Evolutionary conservation across 2,113 vertebrate species (phyloP).

Genomic region (Microtus oregoni): DNA sequence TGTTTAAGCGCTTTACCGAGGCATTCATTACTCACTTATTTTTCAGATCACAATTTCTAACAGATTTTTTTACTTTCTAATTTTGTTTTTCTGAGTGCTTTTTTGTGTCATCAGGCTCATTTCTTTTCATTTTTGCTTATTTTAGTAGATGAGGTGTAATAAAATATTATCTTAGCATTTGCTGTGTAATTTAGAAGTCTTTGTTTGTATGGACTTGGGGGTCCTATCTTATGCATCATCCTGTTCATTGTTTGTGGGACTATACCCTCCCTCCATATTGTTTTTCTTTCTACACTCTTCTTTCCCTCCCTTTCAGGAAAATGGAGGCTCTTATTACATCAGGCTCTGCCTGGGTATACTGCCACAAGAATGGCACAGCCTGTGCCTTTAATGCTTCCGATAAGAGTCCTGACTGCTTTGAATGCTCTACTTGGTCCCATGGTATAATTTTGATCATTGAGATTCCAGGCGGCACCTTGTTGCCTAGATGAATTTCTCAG

Average conservation of each 20-base stretch:
- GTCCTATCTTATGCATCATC: constrained; percentile 50
- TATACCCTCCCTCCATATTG: constrained; percentile 57
- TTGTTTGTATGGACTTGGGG: constrained; percentile 54
- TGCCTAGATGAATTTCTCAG: constrained; percentile 65
- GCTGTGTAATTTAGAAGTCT: constrained; percentile 55
- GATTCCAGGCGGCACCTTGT: constrained; percentile 65
- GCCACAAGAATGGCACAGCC: constrained; percentile 54
- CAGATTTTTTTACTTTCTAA: constrained; percentile 18
- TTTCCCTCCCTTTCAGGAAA: constrained; percentile 65
- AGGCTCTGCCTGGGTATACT: constrained; percentile 42
- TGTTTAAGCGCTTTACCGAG: constrained; percentile 35
- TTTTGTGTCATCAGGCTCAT: constrained; percentile 25
- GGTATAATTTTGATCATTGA: constrained; percentile 66
- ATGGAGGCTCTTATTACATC: constrained; percentile 64
- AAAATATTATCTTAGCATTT: constrained; percentile 54
- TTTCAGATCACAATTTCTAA: constrained; percentile 54
- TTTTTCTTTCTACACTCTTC: constrained; percentile 65
- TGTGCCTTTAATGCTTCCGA: constrained; percentile 60
- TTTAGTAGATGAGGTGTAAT: constrained; percentile 42
- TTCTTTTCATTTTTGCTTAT: constrained; percentile 56
- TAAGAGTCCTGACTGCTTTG: constrained; percentile 68
- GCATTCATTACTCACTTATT: constrained; percentile 47
- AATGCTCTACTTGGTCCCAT: constrained; percentile 61
- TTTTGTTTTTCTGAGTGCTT: background rate
- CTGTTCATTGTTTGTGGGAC: constrained; percentile 48